Evolutionary conservation across 2,888 invertebrate genomes (phyloP).

Genomic region (Clusia tigrina): DNA sequence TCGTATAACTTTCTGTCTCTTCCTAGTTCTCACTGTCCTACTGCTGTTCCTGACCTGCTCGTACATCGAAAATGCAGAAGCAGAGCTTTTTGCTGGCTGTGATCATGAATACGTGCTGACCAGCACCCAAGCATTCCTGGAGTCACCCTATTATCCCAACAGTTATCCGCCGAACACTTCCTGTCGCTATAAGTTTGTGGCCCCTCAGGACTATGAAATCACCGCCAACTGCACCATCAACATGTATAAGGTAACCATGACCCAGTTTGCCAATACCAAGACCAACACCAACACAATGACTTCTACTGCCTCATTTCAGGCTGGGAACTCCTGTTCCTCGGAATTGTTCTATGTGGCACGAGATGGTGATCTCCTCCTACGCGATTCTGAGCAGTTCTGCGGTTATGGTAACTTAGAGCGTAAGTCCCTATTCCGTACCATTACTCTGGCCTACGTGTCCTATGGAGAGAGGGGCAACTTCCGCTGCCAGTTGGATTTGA

Average conservation of each 20-base stretch:
- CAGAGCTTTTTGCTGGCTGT: constrained; percentile 49
- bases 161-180: constrained; percentile 52
- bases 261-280: no score
- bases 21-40: constrained; percentile 14
- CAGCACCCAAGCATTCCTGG: constrained; percentile 42
- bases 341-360: constrained; percentile 56
- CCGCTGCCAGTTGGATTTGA: constrained; percentile 41
- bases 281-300: background rate
- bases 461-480: constrained; percentile 46
- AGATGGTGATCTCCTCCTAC: constrained; percentile 54
- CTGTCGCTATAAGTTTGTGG: constrained; percentile 57
- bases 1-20: background rate
- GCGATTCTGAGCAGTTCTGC: constrained; percentile 53
- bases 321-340: constrained; percentile 41
- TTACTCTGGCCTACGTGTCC: constrained; percentile 55
- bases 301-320: constrained; percentile 21
- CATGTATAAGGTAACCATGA: constrained; percentile 48
- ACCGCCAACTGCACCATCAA: constrained; percentile 45
- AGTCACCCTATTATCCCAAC: constrained; percentile 56
- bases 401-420: constrained; percentile 47
- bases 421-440: constrained; percentile 44
- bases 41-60: constrained; percentile 38
- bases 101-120: constrained; percentile 44
- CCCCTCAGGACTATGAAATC: constrained; percentile 53
- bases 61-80: background rate